phyloP scores from a whole-genome alignment of 2,888 invertebrate genomes.

The Platerodrilus igneus region DNA sequence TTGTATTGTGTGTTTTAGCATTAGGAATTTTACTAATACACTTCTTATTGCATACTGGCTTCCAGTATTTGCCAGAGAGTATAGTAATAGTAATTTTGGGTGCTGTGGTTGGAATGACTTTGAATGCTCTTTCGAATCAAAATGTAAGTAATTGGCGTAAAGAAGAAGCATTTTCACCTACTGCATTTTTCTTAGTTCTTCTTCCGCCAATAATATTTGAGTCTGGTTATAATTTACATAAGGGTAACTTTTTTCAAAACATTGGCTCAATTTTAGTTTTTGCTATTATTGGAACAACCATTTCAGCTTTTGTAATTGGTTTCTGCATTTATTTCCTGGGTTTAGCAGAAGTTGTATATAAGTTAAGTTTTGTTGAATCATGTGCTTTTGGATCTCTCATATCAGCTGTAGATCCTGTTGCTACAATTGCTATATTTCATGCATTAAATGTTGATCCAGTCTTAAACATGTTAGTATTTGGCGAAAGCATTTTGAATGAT shows the following conservation, averaged over 20 bases:
- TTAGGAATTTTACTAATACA: slow-evolving; percentile 93
- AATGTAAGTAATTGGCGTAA: slow-evolving; percentile 94
- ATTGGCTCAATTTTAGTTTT: slow-evolving; percentile 98
- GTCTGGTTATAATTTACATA: slow-evolving; percentile 97
- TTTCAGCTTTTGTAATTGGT: slow-evolving; percentile 95
- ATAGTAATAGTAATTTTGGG: slow-evolving; percentile 95
- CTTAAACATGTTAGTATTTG: slow-evolving; percentile 98
- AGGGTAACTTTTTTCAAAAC: slow-evolving; percentile 94
- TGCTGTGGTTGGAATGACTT: slow-evolving; percentile 83
- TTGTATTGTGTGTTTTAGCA: slow-evolving; percentile 92
- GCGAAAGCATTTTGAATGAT: slow-evolving; percentile 93
- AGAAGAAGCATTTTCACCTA: slow-evolving; percentile 97
- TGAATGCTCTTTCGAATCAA: slow-evolving; percentile 82
- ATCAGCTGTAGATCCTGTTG: slow-evolving; percentile 98
- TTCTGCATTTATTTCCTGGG: slow-evolving; percentile 94
- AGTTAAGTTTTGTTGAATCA: slow-evolving; percentile 90
- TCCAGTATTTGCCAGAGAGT: slow-evolving; percentile 96
- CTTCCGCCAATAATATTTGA: slow-evolving; percentile 99
- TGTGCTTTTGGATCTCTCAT: slow-evolving; percentile 98
- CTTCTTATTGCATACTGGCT: slow-evolving; percentile 89
- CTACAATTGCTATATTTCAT: slow-evolving; percentile 98
- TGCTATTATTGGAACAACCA: slow-evolving; percentile 95
- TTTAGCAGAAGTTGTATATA: slow-evolving; percentile 85
- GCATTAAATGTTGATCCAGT: slow-evolving; percentile 96
- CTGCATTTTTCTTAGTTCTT: slow-evolving; percentile 93